Evolutionary conservation across 2,888 invertebrate genomes (phyloP), one percentile per base, ranked within the genome.

Genomic region (Hyalella azteca): DNA sequence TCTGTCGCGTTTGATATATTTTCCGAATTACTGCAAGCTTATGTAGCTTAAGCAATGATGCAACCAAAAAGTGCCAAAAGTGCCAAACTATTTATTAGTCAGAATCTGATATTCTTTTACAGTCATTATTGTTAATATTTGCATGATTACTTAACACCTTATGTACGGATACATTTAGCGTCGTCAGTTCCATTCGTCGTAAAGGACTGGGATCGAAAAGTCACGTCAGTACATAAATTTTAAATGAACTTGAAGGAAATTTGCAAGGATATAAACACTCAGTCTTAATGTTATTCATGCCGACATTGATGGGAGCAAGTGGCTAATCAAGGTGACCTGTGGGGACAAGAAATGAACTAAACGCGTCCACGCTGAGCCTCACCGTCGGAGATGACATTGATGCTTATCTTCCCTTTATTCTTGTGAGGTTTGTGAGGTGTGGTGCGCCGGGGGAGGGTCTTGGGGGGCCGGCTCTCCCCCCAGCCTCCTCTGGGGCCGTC

Each of bases 301-400:
- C 5, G 49, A 49, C 49, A 45, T 22, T 22, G 22, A 22, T 13
- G 19, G 19, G 15, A 13, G 49, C 49, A n/a, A 49, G 15, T 45
- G 45, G 9, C 7, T 45, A n/a, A 45, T 45, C 45, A 11, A 45
- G 45, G 9, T 45, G 45, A n/a, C 45, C 45, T 11, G 45, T 45
- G 45, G 7, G 15, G 13, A 26, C 22, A 2, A 19, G 26, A 54
- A 54, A 54, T 54, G 54, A 54, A 3, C 1, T 3, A 22, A 13
- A 11, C 22, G 4, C 15, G 15, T 49, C 49, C 15, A 15, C 49
- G 22, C 49, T 4, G 49, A 49, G 19, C 78, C 81, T 84, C 76
- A 86, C 86, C 86, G 79, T 86, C 86, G 45, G 85, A 85, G 80
- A 86, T 86, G 82, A 86, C 85, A 79, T 85, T 85, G 81, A 86